These are phyloP conservation scores for Todiramphus saurophagus DNA, from an alignment of 2,113 vertebrate genomes.

Conservation along the genomic window DNA sequence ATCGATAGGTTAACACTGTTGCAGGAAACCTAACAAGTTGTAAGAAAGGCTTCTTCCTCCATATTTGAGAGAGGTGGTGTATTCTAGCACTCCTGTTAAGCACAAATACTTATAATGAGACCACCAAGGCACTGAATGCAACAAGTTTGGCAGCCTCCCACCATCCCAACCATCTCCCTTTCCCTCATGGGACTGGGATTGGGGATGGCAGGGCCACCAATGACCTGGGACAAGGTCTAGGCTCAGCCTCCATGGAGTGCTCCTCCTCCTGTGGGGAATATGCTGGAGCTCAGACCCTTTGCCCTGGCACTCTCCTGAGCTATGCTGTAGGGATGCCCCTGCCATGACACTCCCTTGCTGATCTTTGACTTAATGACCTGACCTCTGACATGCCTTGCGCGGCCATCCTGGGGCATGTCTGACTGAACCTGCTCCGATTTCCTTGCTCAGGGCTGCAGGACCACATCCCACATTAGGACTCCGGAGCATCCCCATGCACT, in stretches of 20 bases:
- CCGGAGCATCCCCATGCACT: background rate
- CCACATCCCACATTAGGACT: background rate
- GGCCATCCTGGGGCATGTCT: background rate
- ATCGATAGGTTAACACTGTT: background rate
- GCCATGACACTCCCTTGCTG: background rate
- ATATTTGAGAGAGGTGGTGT: background rate
- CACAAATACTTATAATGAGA: background rate
- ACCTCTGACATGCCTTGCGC: background rate
- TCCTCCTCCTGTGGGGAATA: background rate
- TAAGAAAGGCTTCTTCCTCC: background rate
- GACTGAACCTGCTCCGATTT: background rate
- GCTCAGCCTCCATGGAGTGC: background rate
- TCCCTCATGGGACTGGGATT: background rate
- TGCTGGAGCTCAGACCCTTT: background rate
- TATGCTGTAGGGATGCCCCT: accelerated
- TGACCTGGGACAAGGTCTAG: background rate
- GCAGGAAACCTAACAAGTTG: background rate
- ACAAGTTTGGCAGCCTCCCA: background rate
- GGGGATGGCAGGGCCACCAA: accelerated
- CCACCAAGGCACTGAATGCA: accelerated
- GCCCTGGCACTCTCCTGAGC: background rate
- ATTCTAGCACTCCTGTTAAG: background rate
- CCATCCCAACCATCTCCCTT: background rate
- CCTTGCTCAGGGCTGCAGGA: background rate
- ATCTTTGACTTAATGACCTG: background rate